Base-by-base conservation (phyloP, 2,797 vertebrate species). In the Microhierax caerulescens region DNA sequence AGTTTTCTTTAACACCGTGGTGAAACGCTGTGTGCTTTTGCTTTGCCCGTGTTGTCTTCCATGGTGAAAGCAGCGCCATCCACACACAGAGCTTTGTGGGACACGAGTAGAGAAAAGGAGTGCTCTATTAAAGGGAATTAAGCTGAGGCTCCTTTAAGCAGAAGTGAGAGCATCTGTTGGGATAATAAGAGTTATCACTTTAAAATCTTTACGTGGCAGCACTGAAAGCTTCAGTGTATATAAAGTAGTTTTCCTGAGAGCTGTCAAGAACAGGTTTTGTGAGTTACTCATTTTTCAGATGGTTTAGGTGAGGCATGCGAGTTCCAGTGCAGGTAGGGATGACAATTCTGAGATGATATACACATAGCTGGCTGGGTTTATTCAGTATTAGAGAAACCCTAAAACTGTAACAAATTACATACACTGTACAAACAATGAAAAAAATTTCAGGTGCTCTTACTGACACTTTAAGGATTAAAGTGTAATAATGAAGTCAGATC, bases 51-150 rank as follows among this genome's bases (percentile, higher is more conserved):
- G 15, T n/a, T 59, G 27, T 10, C 10, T 21, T 47, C 3, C 18
- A 2, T 32, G 4, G 1, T 4, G 21, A 56, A 57, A 88, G 28
- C 20, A n/a, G 48, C 34, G 28, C 4, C 57, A 0, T 30, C 24
- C 32, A 4, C 48, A 20, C 41, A 15, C 10, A 11, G 5, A 32
- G 57, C 41, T 76, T 81, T 24, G 78, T 41, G 25, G 37, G n/a
- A 28, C 36, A 3, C 0, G 2, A 59, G n/a, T 5, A 14, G 32
- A 13, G 50, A 28, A 67, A 9, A 77, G 32, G 45, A 83, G 19
- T 53, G 20, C 16, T 88, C 20, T 64, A 0, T 39, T 86, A 36
- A 57, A 53, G 13, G 39, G 14, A 68, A n/a, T 39, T 61, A 60
- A 72, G 19, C 30, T 37, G 65, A 84, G 28, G 5, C 20, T 78